Percentiles rank a stretch among this genome's conserved stretches.
Evolutionary conservation across 2,797 vertebrate species (phyloP).

Genomic region (Syngnathus rostellatus): DNA sequence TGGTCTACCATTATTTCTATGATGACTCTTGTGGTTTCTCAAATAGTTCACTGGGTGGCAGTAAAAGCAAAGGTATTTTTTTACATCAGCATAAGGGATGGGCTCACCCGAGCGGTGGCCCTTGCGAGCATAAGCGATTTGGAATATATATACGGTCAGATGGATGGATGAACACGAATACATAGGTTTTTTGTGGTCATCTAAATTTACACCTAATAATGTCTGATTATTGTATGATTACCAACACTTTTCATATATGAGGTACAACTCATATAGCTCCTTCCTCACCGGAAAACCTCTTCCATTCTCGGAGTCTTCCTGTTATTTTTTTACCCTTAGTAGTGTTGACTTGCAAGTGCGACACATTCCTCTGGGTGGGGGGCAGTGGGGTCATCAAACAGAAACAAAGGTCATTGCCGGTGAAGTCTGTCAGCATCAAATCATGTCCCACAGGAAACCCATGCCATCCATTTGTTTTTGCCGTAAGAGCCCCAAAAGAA

Average conservation of each 20-base stretch:
- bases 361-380: slow-evolving; percentile 21
- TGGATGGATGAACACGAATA: no score
- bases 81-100: not conserved
- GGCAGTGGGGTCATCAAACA: slow-evolving; percentile 26
- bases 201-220: not conserved
- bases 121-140: no score
- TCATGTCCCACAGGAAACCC: slow-evolving; percentile 38
- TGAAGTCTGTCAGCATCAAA: slow-evolving; percentile 9
- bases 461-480: not conserved
- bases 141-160: no score
- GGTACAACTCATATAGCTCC: not conserved
- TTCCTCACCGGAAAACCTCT: not conserved
- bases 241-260: no score
- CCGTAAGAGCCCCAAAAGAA: slow-evolving; percentile 10
- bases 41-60: slow-evolving; percentile 19
- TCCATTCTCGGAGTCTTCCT: not conserved
- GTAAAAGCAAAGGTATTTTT: slow-evolving; percentile 25
- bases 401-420: slow-evolving; percentile 30
- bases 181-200: not conserved
- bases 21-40: not conserved
- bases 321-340: slow-evolving; percentile 7
- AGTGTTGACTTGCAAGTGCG: slow-evolving; percentile 2
- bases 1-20: no score
- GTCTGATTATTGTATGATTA: no score
- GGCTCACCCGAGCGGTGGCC: no score